Evolutionary conservation across 2,797 vertebrate genomes (phyloP), one percentile per base, ranked within the genome.

Genomic region (Tinamus major): DNA sequence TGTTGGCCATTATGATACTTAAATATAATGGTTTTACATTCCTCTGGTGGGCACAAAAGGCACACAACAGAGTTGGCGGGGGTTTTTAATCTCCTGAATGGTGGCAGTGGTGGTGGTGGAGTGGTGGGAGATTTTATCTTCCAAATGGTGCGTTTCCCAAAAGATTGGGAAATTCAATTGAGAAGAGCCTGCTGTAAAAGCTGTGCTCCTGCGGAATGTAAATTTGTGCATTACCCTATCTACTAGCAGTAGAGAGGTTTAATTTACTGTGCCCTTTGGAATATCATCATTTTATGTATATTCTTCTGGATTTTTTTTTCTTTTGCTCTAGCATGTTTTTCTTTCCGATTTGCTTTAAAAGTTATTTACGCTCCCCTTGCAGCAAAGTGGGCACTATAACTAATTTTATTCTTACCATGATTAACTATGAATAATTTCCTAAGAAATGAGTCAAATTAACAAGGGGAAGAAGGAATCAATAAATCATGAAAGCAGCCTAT

Each of bases 21-120:
- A 98, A 97, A 98, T 97, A 96, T 98, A 98, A 98, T 98, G 97
- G 97, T 97, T 98, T 98, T 98, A 98, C 97, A 97, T 97, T 97
- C 97, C 98, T 98, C 98, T 93, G 96, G 97, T 97, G 97, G 95
- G 97, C 90, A 97, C 96, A 97, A 97, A 97, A 97, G 95, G 93
- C 82, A 79, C 95, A 97, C 95, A 97, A 92, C 96, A 97, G 96
- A 93, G 86, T 95, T 95, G 96, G 94, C 89, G 94, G 90, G 91
- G 91, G 94, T 96, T 97, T 98, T 97, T 96, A 95, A 96, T 97
- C 97, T 94, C 93, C 92, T 69, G 84, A 93, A 96, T 96, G 91
- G 95, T 96, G 95, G 95, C 84, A 37, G 90, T 74, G 78, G 91
- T 92, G 80, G 91, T 92, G 89, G 94, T 93, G 67, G 85, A 92